A percentile compares a stretch with the other conserved stretches of the same genome.
Conservation (phyloP, 2,797 vertebrate genomes). For the Florisuga fusca region DNA sequence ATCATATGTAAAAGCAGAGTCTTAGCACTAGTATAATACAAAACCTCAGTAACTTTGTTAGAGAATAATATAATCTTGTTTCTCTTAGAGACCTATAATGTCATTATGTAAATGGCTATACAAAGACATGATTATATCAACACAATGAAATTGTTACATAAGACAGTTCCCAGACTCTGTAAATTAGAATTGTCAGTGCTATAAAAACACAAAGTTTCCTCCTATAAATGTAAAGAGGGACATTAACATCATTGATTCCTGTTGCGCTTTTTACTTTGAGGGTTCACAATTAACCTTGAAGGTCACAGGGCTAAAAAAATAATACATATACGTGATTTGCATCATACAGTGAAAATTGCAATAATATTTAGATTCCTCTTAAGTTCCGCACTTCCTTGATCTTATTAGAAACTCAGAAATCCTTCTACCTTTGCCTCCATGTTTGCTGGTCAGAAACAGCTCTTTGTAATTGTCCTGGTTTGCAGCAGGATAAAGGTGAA, state of each 20-base stretch:
- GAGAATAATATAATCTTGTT: constrained; percentile 25
- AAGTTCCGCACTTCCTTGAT: background rate
- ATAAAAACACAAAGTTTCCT: background rate
- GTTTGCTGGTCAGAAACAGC: background rate
- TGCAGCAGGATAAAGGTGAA: too few species aligned
- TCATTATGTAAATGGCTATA: constrained; percentile 50
- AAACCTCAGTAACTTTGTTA: constrained; percentile 48
- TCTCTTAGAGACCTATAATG: constrained; percentile 40
- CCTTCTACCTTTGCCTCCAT: background rate
- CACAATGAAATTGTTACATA: constrained; percentile 39
- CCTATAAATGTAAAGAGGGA: background rate
- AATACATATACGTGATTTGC: background rate
- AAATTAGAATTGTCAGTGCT: constrained; percentile 9
- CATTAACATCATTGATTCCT: background rate
- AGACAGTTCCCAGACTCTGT: constrained; percentile 13
- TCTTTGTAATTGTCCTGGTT: background rate
- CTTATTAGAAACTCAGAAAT: constrained; percentile 8
- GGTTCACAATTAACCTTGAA: background rate
- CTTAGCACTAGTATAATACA: background rate
- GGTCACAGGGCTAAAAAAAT: background rate
- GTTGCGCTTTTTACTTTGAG: background rate
- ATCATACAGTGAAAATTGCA: background rate
- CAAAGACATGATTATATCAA: constrained; percentile 47
- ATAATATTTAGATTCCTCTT: background rate
- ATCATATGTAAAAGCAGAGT: constrained; percentile 5